These are phyloP conservation scores for Calyptommatus sinebrachiatus DNA, from an alignment of 2,113 vertebrate genomes.

Conservation along the genomic window DNA sequence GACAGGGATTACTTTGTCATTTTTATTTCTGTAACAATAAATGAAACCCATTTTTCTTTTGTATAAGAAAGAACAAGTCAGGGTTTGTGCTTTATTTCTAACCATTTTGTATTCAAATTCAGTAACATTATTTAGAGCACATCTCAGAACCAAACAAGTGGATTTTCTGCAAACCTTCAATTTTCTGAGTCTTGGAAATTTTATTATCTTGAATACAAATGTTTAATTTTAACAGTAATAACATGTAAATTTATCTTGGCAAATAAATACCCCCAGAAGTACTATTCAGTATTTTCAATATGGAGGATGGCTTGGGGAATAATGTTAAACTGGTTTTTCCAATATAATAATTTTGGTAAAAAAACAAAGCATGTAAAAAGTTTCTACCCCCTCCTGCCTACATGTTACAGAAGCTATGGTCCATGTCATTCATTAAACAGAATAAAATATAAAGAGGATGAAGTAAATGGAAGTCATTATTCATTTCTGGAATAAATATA, in stretches of 20 bases:
- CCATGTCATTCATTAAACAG: neutral
- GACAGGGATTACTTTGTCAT: neutral
- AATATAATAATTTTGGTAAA: neutral
- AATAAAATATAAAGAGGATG: neutral
- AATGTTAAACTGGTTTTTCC: neutral
- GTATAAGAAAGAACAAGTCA: conserved; percentile 41
- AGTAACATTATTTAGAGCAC: rapidly evolving
- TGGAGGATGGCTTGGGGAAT: neutral
- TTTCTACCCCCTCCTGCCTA: no score
- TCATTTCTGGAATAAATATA: neutral
- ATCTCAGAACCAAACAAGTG: neutral
- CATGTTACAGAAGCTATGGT: neutral
- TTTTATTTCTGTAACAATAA: conserved; percentile 45
- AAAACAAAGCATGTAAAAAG: neutral
- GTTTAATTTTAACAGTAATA: neutral
- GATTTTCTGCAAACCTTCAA: neutral
- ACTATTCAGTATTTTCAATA: neutral
- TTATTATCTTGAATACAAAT: neutral
- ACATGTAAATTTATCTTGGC: neutral
- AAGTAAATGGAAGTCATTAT: neutral
- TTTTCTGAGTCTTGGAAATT: neutral
- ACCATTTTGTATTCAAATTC: conserved; percentile 46
- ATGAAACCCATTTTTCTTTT: conserved; percentile 48
- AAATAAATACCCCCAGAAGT: neutral
- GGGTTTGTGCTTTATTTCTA: conserved; percentile 69